Evolutionary conservation across 2,797 vertebrate genomes (phyloP).

Genomic region (Hyperoplus lanceolatus): DNA sequence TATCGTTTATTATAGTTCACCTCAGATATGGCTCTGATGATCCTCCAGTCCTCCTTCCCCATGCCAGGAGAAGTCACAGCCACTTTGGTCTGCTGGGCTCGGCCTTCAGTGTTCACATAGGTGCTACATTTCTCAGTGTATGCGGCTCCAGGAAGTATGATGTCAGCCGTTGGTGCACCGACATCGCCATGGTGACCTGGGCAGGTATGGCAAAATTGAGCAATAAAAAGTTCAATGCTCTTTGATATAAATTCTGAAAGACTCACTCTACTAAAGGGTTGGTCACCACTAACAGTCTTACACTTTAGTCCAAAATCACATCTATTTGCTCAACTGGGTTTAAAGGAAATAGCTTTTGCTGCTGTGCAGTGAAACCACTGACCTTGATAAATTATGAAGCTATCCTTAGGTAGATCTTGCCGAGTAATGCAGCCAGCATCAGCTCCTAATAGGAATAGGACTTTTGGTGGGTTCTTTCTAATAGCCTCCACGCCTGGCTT

Average conservation of each 20-base stretch:
- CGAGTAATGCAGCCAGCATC: slow-evolving; percentile 90
- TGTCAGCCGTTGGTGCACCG: slow-evolving; percentile 92
- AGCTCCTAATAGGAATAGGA: slow-evolving; percentile 92
- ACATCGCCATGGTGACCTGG: slow-evolving; percentile 92
- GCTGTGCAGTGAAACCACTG: slow-evolving; percentile 59
- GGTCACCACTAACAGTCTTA: background rate
- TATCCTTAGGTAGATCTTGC: slow-evolving; percentile 89
- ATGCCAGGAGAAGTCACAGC: slow-evolving; percentile 91
- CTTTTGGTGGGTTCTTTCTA: slow-evolving; percentile 89
- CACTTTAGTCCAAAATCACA: background rate
- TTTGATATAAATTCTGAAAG: background rate
- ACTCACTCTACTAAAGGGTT: background rate
- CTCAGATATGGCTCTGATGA: slow-evolving; percentile 93
- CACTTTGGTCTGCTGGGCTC: slow-evolving; percentile 91
- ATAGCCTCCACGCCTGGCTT: slow-evolving; percentile 91
- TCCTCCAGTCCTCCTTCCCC: slow-evolving; percentile 94
- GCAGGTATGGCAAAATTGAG: slow-evolving; percentile 15
- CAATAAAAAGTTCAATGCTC: background rate
- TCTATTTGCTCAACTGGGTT: background rate
- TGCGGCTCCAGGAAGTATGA: slow-evolving; percentile 93
- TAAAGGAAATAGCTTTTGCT: slow-evolving; percentile 40
- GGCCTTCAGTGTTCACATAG: slow-evolving; percentile 93
- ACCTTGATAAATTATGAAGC: slow-evolving; percentile 94
- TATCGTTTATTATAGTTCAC: slow-evolving; percentile 68
- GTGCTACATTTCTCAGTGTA: slow-evolving; percentile 93